Evolutionary conservation across 2,888 invertebrate species (phyloP).

Genomic region (Papilio elwesi): DNA sequence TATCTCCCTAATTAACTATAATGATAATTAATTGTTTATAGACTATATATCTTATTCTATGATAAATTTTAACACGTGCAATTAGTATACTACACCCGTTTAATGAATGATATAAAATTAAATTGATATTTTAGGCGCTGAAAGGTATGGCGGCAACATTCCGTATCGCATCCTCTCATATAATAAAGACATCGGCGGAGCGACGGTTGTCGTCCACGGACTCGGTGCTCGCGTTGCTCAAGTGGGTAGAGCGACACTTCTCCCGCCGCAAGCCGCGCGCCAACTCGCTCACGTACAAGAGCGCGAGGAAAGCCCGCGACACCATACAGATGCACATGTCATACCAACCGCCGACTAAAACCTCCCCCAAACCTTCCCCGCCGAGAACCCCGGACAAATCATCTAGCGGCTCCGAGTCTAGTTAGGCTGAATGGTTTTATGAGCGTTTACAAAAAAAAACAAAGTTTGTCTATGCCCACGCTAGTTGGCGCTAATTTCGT

Average conservation of each 20-base stretch:
- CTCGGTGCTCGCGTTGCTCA: slow-evolving; percentile 94
- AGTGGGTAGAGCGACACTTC: slow-evolving; percentile 95
- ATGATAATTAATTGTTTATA: too few species aligned
- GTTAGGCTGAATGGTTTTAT: slow-evolving; percentile 55
- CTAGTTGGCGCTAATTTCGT: slow-evolving; percentile 35
- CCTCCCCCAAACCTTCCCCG: slow-evolving; percentile 68
- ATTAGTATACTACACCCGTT: background rate
- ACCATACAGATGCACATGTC: slow-evolving; percentile 92
- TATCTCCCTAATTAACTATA: too few species aligned
- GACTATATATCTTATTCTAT: too few species aligned
- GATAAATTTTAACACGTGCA: too few species aligned
- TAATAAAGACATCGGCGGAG: slow-evolving; percentile 94
- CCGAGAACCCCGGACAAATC: slow-evolving; percentile 56
- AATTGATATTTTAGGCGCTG: slow-evolving; percentile 85
- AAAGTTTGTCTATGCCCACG: slow-evolving; percentile 24
- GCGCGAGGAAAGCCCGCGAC: slow-evolving; percentile 85
- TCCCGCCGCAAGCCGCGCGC: slow-evolving; percentile 90
- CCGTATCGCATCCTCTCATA: slow-evolving; percentile 92
- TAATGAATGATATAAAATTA: background rate
- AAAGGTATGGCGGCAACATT: slow-evolving; percentile 97
- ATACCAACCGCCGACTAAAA: slow-evolving; percentile 75
- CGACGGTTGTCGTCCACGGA: slow-evolving; percentile 94
- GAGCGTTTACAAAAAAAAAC: slow-evolving; percentile 20
- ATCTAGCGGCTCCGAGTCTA: slow-evolving; percentile 76
- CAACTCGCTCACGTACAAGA: slow-evolving; percentile 86